Evolutionary conservation across 2,888 invertebrate genomes (phyloP), one percentile per base, ranked within the genome.

Genomic region (Hypolimnas misippus): DNA sequence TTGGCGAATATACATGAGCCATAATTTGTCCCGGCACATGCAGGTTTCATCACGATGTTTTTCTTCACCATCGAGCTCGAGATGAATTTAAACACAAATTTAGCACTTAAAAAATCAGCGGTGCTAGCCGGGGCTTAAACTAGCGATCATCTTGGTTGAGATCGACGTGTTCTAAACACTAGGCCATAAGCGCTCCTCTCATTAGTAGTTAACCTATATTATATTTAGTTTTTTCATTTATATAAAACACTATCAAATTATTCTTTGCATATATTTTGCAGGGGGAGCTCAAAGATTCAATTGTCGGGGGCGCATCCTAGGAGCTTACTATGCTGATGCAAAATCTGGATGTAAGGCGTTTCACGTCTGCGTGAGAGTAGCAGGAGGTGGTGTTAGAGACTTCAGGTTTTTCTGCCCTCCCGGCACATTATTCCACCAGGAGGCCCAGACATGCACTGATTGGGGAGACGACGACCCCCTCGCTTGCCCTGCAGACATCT

Each of bases 381-480:
- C 96, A 38, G 97, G 97, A 71, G 94, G 95, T 52, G 95, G 95
- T 76, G 93, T 96, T 64, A 94, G 96, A 83, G 96, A 96, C 89
- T 96, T 95, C 93, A 94, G 97, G 78, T 97, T 97, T 92, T 94
- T 97, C 81, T 97, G 97, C 79, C 97, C 97, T 38, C 97, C 97
- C 74, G 96, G 96, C 72, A 97, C 97, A 1, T 95, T 97, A 70
- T 98, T 98, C 89, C 97, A 98, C 86, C 97, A 97, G 83, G 97
- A 97, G 82, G 96, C 97, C 62, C 97, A 97, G 88, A 97, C 97
- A 21, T 98, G 97, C 83, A 97, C 97, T 51, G 96, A 97, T 77
- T 97, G 97, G 96, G 97, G 96, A 68, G 97, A 97, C 82, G 91
- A 92, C 61, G 90, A 92, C 74, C 84, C 87, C 1, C 96, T 97